phyloP scores from a whole-genome alignment of 2,888 invertebrate species.

The Ormyrus thymus region DNA sequence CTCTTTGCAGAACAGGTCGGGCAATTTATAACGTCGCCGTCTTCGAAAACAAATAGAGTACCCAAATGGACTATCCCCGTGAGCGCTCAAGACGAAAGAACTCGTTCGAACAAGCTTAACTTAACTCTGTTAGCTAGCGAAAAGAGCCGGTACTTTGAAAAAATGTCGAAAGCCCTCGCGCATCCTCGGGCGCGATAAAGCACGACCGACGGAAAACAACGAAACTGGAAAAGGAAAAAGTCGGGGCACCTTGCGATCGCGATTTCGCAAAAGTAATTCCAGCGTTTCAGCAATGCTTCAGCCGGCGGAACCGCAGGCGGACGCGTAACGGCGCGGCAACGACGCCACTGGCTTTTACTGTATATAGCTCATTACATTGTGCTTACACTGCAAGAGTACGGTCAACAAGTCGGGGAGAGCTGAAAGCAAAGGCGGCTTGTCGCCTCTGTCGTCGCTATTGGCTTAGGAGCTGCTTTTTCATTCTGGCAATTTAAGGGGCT shows the following conservation, averaged over 20 bases:
- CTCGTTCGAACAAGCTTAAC: too few species aligned
- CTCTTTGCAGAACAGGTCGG: too few species aligned
- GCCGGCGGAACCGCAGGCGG: constrained; percentile 16
- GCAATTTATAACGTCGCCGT: too few species aligned
- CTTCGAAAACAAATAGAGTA: too few species aligned
- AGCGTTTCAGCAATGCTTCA: constrained; percentile 35
- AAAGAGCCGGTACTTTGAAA: too few species aligned
- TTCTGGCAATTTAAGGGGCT: constrained; percentile 2
- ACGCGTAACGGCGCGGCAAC: constrained; percentile 13
- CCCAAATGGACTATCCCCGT: too few species aligned
- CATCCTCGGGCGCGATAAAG: not conserved
- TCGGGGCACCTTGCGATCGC: not conserved
- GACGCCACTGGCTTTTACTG: not conserved
- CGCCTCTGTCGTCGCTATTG: not conserved
- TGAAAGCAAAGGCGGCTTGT: constrained; percentile 5
- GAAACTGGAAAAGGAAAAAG: not conserved
- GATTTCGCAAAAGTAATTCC: constrained; percentile 36
- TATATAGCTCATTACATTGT: constrained; percentile 34
- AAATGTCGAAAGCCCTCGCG: too few species aligned
- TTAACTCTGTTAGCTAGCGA: too few species aligned
- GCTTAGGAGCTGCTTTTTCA: constrained; percentile 18
- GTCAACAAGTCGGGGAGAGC: not conserved
- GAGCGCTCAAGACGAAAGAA: too few species aligned
- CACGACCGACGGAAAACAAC: not conserved
- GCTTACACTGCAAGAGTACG: not conserved